phyloP scores from a whole-genome alignment of 2,888 invertebrate genomes.

The Altica lythri region DNA sequence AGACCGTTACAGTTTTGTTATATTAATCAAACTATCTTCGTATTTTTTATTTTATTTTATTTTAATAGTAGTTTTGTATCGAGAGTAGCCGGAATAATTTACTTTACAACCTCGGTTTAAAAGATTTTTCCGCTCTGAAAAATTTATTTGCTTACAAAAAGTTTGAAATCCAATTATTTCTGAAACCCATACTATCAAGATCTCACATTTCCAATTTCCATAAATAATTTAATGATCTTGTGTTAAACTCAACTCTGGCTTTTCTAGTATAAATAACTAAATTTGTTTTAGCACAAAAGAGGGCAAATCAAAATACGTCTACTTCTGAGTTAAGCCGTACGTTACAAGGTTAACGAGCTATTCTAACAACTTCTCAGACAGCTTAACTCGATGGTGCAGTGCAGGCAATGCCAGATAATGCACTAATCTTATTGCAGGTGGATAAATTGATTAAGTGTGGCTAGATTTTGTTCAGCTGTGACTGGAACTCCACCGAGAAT shows the following conservation, averaged over 20 bases:
- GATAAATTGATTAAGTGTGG: slow-evolving; percentile 32
- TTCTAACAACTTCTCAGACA: slow-evolving; percentile 26
- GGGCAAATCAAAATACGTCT: slow-evolving; percentile 3
- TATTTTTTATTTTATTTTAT: too few relatives aligned
- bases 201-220: too few relatives aligned
- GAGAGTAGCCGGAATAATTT: too few relatives aligned
- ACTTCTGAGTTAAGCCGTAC: slow-evolving; percentile 1
- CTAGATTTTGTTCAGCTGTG: slow-evolving; percentile 28
- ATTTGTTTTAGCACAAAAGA: slow-evolving; percentile 3
- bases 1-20: too few relatives aligned
- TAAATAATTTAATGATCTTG: too few relatives aligned
- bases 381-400: slow-evolving; percentile 25
- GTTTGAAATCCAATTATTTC: too few relatives aligned
- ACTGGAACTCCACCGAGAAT: slow-evolving; percentile 22
- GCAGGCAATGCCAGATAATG: slow-evolving; percentile 27
- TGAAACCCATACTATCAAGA: too few relatives aligned
- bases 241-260: neutral
- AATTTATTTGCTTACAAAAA: too few relatives aligned
- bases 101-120: too few relatives aligned
- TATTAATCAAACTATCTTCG: too few relatives aligned
- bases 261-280: neutral
- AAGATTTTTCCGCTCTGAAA: too few relatives aligned
- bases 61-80: too few relatives aligned
- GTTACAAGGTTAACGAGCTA: slow-evolving; percentile 15
- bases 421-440: slow-evolving; percentile 32